Evolutionary conservation across 2,888 invertebrate species (phyloP), one percentile per base, ranked within the genome.

Genomic region (Hipparchia sbordonii): DNA sequence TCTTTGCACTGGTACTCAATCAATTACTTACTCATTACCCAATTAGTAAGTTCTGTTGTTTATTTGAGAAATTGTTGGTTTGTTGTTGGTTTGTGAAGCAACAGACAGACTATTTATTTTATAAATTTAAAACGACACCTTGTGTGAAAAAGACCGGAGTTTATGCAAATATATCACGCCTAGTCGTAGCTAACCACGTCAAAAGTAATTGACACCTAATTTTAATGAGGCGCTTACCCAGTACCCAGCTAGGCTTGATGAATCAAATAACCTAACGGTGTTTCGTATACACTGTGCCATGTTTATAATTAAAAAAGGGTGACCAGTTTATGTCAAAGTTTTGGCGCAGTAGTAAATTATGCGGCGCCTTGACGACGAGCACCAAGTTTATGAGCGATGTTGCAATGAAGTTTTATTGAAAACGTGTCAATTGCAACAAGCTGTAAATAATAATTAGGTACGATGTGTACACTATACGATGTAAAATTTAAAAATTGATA

Each of bases 311-410:
- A 67, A 72, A 76, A 77, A 72, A 78, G 73, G 77, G 74, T 78
- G 76, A 74, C 78, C 78, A 78, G 76, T 79, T 80, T 79, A 82
- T 79, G 81, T 84, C 82, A 82, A 80, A 81, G 83, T 81, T 91
- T 89, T 85, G 88, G 88, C 82, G 81, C 77, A 82, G 88, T 83
- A 83, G 85, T 91, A 89, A 91, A 90, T 91, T 87, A 91, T 80
- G 79, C 78, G 89, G 87, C 88, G 86, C 87, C 87, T 82, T 54
- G 54, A 71, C 76, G 79, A 72, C 80, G 81, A 70, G 65, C 54
- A 46, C 13, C 51, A 71, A 70, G 69, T 77, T 74, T 75, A 77
- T 70, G 73, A 73, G 56, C 73, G 71, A 68, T 61, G 71, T 70
- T 61, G 62, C 70, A 75, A 77, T 73, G 71, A 72, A 67, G 65